phyloP scores from a whole-genome alignment of 2,113 vertebrate species.

The Ictidomys tridecemlineatus region DNA sequence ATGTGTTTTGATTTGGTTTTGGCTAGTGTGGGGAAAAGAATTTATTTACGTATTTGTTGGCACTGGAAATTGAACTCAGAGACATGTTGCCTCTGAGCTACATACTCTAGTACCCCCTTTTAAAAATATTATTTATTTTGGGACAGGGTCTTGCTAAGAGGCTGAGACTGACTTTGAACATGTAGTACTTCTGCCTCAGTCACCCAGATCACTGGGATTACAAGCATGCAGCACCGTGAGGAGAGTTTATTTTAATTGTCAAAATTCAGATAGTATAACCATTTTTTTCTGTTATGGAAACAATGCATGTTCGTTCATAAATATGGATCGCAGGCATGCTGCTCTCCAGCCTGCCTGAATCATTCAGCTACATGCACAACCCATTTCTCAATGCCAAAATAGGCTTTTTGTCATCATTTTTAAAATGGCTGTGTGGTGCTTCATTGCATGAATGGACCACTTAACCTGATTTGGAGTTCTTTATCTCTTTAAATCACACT shows the following conservation, averaged over 20 bases:
- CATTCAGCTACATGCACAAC: fast-evolving
- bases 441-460: background rate
- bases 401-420: background rate
- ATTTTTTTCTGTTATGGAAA: background rate
- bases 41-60: too few species aligned
- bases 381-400: background rate
- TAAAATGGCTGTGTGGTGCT: background rate
- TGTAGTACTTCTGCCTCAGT: too few species aligned
- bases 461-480: background rate
- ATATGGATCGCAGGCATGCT: background rate
- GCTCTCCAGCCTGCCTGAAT: background rate
- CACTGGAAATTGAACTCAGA: too few species aligned
- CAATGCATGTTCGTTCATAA: background rate
- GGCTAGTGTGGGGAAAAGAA: background rate
- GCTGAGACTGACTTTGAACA: too few species aligned
- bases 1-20: background rate
- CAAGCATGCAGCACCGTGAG: too few species aligned
- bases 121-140: too few species aligned
- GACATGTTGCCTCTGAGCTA: too few species aligned
- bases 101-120: too few species aligned
- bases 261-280: background rate
- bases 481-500: constrained; percentile 22
- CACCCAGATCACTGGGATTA: too few species aligned
- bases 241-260: background rate
- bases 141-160: too few species aligned